Base-by-base conservation (phyloP, 2,888 invertebrate genomes). In the Phytoseiulus persimilis region DNA sequence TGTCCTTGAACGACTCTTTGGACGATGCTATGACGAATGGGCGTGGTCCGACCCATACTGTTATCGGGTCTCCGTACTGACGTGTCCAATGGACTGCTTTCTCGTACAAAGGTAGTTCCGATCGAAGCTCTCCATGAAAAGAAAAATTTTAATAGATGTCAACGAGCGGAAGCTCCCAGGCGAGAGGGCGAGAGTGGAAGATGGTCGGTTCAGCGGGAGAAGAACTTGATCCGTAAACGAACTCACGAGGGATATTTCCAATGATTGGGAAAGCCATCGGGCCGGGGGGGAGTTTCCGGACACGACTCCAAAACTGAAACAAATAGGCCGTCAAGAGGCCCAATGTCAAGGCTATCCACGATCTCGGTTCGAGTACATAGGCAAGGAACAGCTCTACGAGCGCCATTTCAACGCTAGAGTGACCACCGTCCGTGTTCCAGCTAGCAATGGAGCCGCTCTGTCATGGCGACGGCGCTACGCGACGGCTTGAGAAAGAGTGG, bases 1-100 rank as follows among this genome's bases (percentile, higher is more conserved):
- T 83, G 23, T 83, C 83, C 33, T 83, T 83, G 31, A 83, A 83
- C 11, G 83, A 83, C 31, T 83, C 83, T n/a, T 83, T 83, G 0
- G 32, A 9, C 18, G 31, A 32, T 23, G 83, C 83, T 2, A 83
- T 33, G 18, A 83, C 83, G 32, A 83, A 31, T 28, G 83, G 83
- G 18, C 83, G 83, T 23, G 33, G 83, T 28, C 83, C 83, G 14
- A 83, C 31, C 83, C 83, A 83, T 28, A 83, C 83, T 5, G 83
- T 83, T 2, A 83, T 83, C 11, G 83, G 83, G 23, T 83, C 83
- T 18, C 83, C 83, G 23, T 83, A 83, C 83, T 83, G 3, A 18
- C 33, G 31, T 14, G 32, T 23, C 83, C 83, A 83, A 23, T 32
- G 1, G 3, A 83, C 31, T 9, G 83, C 33, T 83, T 83, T 83